phyloP scores from a whole-genome alignment of 2,797 vertebrate genomes.

The Momotus momota region DNA sequence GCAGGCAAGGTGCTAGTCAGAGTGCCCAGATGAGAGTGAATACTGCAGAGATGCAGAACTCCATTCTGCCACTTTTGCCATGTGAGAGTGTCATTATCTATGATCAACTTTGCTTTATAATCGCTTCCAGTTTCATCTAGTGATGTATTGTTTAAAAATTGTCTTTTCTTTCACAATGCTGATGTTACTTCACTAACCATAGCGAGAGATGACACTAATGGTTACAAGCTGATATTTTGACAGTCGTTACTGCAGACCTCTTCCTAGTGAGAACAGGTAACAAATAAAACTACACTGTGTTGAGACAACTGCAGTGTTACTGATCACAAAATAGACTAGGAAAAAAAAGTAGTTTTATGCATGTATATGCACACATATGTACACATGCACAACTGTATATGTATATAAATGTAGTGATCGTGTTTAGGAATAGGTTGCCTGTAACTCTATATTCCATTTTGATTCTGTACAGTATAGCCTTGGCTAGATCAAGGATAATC shows the following conservation, averaged over 20 bases:
- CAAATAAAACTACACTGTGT: background rate
- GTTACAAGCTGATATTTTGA: background rate
- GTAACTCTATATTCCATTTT: background rate
- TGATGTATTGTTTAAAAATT: background rate
- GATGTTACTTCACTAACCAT: background rate
- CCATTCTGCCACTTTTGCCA: background rate
- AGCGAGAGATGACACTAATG: background rate
- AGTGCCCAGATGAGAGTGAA: background rate
- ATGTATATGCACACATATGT: accelerated
- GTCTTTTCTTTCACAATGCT: background rate
- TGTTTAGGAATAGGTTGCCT: background rate
- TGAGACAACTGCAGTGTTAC: background rate
- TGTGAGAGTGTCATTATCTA: background rate
- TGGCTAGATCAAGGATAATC: background rate
- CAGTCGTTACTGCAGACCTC: background rate
- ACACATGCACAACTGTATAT: background rate
- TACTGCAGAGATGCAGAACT: background rate
- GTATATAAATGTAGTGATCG: background rate
- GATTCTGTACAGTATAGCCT: background rate
- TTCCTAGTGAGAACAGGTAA: background rate
- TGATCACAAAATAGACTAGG: background rate
- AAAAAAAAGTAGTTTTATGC: background rate
- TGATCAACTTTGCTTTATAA: background rate
- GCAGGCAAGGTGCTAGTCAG: background rate
- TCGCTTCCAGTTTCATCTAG: background rate